Base-by-base conservation (phyloP, 1,140 invertebrate genomes). In the Papilio aristodemus region DNA sequence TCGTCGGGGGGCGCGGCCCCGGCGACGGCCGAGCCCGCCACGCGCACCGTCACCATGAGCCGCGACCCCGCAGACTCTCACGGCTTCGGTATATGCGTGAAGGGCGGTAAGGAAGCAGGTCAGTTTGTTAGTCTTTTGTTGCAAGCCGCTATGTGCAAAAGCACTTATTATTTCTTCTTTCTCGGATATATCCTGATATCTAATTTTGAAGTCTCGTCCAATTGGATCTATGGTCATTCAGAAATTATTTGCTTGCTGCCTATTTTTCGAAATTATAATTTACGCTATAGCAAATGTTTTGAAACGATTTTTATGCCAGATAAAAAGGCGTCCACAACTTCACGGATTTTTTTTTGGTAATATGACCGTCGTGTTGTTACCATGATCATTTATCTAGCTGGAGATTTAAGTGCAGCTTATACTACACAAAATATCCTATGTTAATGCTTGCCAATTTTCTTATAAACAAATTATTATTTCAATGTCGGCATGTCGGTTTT, bases 51-150 rank as follows among this genome's bases (percentile, higher is more conserved):
- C 79, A 96, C 94, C 79, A 97, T 97, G 96, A 95, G 95, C 63
- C 92, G 95, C 62, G 95, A 96, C 83, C 93, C 93, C 63, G 94
- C 95, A 57, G 95, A 96, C 78, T 93, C 93, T 36, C 96, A 96
- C 86, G 96, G 96, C 63, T 97, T 97, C 87, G 96, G 96, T 66
- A 97, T 97, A 73, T 97, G 96, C 91, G 96, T 97, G 78, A 97
- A 97, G 89, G 96, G 96, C 78, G 96, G 96, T 62, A 96, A 96
- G 91, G 96, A 97, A 87, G 94, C 96, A 85, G 95, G 96, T 96
- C 82, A 90, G 84, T 25, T 37, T 50, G 14, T 66, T 27, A 66
- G 63, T 25, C 39, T 66, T 46, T 32, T 32, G 43, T 66, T 22
- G 63, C 22, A 66, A 66, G 46, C 46, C 22, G 46, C 17, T 50